Evolutionary conservation across 2,113 vertebrate genomes (phyloP).

Genomic region (Nanorana parkeri): DNA sequence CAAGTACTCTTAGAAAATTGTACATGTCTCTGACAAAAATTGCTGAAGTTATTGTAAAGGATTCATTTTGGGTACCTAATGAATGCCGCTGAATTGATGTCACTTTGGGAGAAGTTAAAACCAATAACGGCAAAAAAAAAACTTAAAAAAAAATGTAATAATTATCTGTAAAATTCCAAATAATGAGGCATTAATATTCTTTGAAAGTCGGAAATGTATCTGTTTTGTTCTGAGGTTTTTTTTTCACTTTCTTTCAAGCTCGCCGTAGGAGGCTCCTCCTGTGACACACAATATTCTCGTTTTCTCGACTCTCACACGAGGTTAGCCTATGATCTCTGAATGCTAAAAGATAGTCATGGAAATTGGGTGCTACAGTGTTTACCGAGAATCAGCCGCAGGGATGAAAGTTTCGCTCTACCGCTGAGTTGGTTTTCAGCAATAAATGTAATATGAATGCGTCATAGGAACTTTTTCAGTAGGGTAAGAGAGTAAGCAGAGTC

Average conservation of each 20-base stretch:
- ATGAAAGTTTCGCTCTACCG: no score
- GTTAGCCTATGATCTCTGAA: slow-evolving; percentile 78
- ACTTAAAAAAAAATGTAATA: slow-evolving; percentile 76
- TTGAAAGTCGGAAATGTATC: slow-evolving; percentile 76
- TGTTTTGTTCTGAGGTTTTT: slow-evolving; percentile 70
- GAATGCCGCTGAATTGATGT: slow-evolving; percentile 73
- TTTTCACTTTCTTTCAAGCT: slow-evolving; percentile 74
- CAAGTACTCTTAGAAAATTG: slow-evolving; percentile 51
- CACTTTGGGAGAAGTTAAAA: slow-evolving; percentile 74
- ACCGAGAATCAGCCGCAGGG: slow-evolving; percentile 16
- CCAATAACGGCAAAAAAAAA: slow-evolving; percentile 67
- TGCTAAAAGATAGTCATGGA: slow-evolving; percentile 77
- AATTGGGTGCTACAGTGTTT: slow-evolving; percentile 68
- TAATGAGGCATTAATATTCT: slow-evolving; percentile 83
- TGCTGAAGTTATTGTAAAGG: slow-evolving; percentile 69
- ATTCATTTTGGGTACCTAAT: slow-evolving; percentile 74
- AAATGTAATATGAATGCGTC: no score
- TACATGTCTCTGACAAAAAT: slow-evolving; percentile 65
- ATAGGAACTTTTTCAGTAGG: no score
- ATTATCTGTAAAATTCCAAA: slow-evolving; percentile 80
- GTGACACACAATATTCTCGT: slow-evolving; percentile 82
- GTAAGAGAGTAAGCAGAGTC: no score
- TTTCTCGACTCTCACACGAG: slow-evolving; percentile 85
- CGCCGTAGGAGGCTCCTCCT: slow-evolving; percentile 77
- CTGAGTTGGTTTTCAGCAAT: no score